These are phyloP conservation scores for Paramuricea clavata DNA, from an alignment of 92 coral and sea anemone genomes.

Conservation along the genomic window DNA sequence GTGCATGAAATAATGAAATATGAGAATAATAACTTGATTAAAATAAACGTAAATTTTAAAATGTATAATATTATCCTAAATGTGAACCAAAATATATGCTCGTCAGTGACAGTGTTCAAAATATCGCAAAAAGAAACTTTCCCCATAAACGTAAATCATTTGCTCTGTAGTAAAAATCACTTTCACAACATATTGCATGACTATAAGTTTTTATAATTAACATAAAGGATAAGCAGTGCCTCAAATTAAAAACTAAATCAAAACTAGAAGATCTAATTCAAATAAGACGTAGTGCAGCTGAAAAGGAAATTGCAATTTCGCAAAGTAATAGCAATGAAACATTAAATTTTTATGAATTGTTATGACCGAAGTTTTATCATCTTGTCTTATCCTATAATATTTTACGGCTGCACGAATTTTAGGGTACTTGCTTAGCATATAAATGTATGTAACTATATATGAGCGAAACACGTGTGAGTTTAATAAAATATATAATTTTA, in stretches of 20 bases:
- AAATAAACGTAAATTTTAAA: no score
- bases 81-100: not conserved
- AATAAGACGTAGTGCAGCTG: not conserved
- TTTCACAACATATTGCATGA: no score
- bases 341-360: not conserved
- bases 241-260: not conserved
- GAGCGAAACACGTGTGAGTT: not conserved
- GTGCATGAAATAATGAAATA: not conserved
- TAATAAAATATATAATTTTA: not conserved
- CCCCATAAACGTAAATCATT: no score
- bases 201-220: not conserved
- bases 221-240: not conserved
- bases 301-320: not conserved
- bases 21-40: not conserved
- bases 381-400: not conserved
- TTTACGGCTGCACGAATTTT: not conserved
- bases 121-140: no score
- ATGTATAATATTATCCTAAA: no score
- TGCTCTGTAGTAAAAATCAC: not conserved
- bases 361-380: not conserved
- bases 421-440: not conserved
- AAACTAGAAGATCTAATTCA: not conserved
- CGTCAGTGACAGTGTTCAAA: not conserved
- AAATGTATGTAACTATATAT: not conserved
- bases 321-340: not conserved